phyloP scores from a whole-genome alignment of 2,797 vertebrate genomes.

The Cynopterus sphinx region DNA sequence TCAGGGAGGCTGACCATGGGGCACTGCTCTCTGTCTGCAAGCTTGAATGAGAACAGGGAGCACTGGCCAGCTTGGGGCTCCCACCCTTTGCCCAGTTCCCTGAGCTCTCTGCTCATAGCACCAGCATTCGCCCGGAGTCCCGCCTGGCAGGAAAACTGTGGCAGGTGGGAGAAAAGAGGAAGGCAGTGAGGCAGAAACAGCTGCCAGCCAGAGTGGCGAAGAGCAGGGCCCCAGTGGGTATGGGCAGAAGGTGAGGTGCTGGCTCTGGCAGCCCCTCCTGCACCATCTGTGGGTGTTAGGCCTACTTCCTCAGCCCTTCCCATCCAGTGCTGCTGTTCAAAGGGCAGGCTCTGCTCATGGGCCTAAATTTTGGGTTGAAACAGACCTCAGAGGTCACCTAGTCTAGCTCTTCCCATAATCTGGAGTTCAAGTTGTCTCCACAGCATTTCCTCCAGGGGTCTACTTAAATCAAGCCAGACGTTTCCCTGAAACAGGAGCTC shows the following conservation, averaged over 20 bases:
- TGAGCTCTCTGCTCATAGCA: neutral
- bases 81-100: constrained; percentile 11
- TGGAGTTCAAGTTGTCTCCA: neutral
- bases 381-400: neutral
- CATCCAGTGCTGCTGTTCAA: neutral
- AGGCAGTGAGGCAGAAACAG: constrained; percentile 64
- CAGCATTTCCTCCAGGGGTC: neutral
- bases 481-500: neutral
- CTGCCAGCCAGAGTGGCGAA: constrained; percentile 54
- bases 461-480: neutral
- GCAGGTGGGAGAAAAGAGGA: constrained; percentile 68
- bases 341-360: neutral
- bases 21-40: neutral
- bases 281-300: neutral
- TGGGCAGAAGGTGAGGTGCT: neutral
- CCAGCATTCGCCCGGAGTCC: constrained; percentile 38
- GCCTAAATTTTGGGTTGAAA: constrained; percentile 11
- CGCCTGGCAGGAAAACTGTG: constrained; percentile 59
- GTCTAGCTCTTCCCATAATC: neutral
- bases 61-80: neutral
- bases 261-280: constrained; percentile 16
- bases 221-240: neutral
- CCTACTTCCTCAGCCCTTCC: neutral
- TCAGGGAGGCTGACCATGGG: neutral
- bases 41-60: neutral